Evolutionary conservation across 2,797 vertebrate species (phyloP).

Genomic region (Muraenolepis orangiensis): DNA sequence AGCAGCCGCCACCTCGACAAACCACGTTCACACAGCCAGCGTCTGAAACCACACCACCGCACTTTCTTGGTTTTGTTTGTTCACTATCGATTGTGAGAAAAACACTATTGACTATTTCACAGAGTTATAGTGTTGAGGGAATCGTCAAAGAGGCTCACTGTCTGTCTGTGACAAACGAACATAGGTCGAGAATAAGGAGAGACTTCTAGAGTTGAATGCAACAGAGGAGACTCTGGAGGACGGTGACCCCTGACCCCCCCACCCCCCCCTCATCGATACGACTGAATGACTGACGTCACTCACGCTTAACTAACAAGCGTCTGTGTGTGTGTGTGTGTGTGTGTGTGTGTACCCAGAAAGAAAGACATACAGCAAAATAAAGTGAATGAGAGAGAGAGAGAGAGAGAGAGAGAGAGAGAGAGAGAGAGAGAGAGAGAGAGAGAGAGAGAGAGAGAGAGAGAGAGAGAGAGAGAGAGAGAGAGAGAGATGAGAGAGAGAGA

Average conservation of each 20-base stretch:
- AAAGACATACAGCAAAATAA: neutral
- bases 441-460: too few species aligned
- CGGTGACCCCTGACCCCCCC: neutral
- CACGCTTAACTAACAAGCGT: constrained; percentile 55
- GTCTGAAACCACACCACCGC: neutral
- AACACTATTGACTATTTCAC: neutral
- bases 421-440: neutral
- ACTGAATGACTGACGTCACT: constrained; percentile 51
- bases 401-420: neutral
- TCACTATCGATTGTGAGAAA: neutral
- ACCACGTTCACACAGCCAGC: neutral
- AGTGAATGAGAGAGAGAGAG: too few species aligned
- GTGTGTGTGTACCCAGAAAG: constrained; percentile 4
- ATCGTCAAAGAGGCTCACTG: neutral
- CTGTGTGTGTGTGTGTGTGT: constrained; percentile 17
- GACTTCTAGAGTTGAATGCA: neutral
- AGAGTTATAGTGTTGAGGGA: neutral
- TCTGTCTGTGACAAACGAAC: neutral
- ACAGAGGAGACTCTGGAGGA: constrained; percentile 10
- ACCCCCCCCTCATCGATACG: constrained; percentile 30
- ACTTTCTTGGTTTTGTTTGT: neutral
- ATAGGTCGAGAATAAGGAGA: neutral
- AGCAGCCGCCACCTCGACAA: neutral
- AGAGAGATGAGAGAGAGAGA: too few species aligned
- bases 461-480: neutral